Base-by-base conservation (phyloP, 2,888 invertebrate species). In the Alloplasta piceator region DNA sequence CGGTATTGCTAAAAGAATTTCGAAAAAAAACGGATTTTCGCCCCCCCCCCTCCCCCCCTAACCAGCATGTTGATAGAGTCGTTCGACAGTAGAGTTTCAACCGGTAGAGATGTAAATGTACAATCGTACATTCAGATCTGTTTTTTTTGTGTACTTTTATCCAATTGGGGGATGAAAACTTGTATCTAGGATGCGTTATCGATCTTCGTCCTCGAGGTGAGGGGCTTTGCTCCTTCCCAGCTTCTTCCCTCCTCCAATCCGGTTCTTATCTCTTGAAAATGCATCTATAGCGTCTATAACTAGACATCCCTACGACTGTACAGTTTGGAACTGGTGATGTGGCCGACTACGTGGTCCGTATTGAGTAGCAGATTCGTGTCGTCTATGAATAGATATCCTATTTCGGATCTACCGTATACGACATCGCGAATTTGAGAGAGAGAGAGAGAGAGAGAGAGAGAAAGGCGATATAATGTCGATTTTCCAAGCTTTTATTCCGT, bases 301-400 rank as follows among this genome's bases (percentile, higher is more conserved):
- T 67, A 3, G 26, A 26, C 72, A 67, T 67, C 64, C 56, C 76
- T 46, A 55, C 77, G 64, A 43, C 38, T 81, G 60, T 72, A 74
- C 46, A 70, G 68, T 73, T 77, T 74, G 77, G 60, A 80, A 76
- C 71, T 61, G 48, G 38, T 58, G 71, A 78, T 78, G 71, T 68
- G 55, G 14, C 68, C 61, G 68, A 58, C 80, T 64, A 77, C 71
- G 74, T 68, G 73, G 77, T 81, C 80, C 82, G 82, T 83, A 84
- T 84, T 78, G 76, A 83, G 78, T 76, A 78, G 70, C 82, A 80
- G 80, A 84, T 82, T 83, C 82, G 83, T 81, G 80, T 82, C 81
- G 82, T 83, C 82, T 86, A 86, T 84, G 85, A 85, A 86, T 85
- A 87, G 85, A 85, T 84, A 85, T 86, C 84, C 86, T 85, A 85